A percentile compares a stretch with the other conserved stretches of the same genome.
phyloP scores from a whole-genome alignment of 2,113 vertebrate genomes.

The Tachycineta bicolor region DNA sequence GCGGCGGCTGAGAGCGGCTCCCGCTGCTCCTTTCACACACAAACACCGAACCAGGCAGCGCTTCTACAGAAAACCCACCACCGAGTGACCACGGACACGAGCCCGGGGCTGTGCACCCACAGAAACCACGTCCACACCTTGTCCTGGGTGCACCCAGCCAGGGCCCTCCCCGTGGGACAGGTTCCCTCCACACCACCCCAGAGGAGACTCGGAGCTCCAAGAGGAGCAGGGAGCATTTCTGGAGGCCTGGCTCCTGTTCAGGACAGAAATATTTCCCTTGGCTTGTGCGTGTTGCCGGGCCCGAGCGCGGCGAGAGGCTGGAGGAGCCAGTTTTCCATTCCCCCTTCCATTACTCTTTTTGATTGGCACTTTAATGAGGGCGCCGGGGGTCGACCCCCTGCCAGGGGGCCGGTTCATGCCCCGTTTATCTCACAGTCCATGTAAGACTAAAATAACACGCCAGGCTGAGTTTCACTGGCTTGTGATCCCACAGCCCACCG shows the following conservation, averaged over 20 bases:
- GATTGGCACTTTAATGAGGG: constrained; percentile 97
- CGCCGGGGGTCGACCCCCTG: constrained; percentile 83
- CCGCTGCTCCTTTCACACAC: background rate
- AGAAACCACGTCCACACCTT: background rate
- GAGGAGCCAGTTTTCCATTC: constrained; percentile 64
- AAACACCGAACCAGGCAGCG: fast-evolving
- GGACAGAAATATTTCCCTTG: constrained; percentile 44
- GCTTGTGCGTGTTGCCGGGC: background rate
- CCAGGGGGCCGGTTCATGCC: constrained; percentile 88
- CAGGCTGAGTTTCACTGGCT: constrained; percentile 75
- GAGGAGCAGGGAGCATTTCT: background rate
- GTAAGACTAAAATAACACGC: constrained; percentile 83
- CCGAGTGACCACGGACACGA: fast-evolving
- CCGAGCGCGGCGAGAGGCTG: background rate
- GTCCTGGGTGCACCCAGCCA: background rate
- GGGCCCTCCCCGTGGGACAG: background rate
- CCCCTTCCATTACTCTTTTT: constrained; percentile 89
- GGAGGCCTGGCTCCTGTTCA: constrained; percentile 25
- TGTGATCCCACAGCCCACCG: constrained; percentile 71
- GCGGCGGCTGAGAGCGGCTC: too few species aligned
- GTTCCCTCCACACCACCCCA: background rate
- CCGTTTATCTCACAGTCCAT: constrained; percentile 88
- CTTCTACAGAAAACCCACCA: too few species aligned
- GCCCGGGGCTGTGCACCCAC: background rate
- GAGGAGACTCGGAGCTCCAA: background rate